Evolutionary conservation across 2,113 vertebrate genomes (phyloP).

Genomic region (Crotalus horridus): DNA sequence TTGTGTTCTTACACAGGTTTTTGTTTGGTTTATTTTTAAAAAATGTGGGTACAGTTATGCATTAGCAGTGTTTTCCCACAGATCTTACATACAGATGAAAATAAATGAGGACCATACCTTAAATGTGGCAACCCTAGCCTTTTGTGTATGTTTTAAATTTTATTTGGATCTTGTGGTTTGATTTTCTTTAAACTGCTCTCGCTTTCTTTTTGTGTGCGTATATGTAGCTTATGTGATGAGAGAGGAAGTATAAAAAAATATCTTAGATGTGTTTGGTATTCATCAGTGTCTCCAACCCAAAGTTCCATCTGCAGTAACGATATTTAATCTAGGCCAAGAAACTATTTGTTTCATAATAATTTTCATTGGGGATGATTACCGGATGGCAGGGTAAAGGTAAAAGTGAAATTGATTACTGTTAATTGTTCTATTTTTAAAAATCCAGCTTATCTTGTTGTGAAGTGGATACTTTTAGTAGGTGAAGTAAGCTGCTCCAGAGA

Average conservation of each 20-base stretch:
- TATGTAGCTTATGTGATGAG: neutral
- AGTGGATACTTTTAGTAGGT: conserved; percentile 9
- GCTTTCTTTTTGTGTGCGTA: neutral
- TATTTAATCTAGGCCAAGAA: conserved; percentile 44
- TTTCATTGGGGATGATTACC: neutral
- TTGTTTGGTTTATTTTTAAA: neutral
- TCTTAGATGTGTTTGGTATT: conserved; percentile 26
- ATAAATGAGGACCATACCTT: conserved; percentile 48
- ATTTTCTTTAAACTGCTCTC: conserved; percentile 54
- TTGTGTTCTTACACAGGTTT: conserved; percentile 21
- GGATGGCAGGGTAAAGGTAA: neutral
- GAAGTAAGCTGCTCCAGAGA: conserved; percentile 52
- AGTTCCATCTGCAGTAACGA: conserved; percentile 34
- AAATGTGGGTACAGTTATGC: neutral
- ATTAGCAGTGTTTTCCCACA: conserved; percentile 11
- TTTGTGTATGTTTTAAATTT: conserved; percentile 46
- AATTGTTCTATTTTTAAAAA: conserved; percentile 31
- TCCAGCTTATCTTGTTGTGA: conserved; percentile 7
- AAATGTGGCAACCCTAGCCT: conserved; percentile 41
- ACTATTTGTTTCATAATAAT: conserved; percentile 37
- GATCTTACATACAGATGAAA: conserved; percentile 18
- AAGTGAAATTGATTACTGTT: neutral
- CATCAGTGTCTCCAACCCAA: conserved; percentile 36
- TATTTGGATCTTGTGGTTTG: conserved; percentile 46
- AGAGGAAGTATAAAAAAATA: conserved; percentile 24